Evolutionary conservation across 2,797 vertebrate genomes (phyloP).

Genomic region (Bradypodion ventrale): DNA sequence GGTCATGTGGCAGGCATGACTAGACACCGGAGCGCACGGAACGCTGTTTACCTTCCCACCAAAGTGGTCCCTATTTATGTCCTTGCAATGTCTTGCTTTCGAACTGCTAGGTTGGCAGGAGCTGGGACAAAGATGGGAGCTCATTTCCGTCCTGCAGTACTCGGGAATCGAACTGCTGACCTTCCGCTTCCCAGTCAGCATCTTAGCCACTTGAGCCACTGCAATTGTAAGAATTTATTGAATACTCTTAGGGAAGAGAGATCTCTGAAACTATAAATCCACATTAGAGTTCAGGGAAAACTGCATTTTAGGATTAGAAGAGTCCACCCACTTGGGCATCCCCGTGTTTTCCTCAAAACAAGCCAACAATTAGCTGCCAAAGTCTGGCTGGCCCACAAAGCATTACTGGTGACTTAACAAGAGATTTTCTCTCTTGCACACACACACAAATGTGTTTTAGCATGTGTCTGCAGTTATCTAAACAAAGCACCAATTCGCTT

Average conservation of each 20-base stretch:
- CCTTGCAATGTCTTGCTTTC: too few species aligned
- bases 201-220: too few species aligned
- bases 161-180: too few species aligned
- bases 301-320: background rate
- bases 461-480: background rate
- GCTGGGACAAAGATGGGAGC: too few species aligned
- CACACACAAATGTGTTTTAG: background rate
- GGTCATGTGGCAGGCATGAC: too few species aligned
- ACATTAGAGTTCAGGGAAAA: background rate
- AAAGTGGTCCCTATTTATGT: too few species aligned
- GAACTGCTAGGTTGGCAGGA: too few species aligned
- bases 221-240: background rate
- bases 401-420: background rate
- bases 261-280: background rate
- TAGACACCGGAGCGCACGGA: too few species aligned
- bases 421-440: background rate
- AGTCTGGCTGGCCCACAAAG: background rate
- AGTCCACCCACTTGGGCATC: background rate
- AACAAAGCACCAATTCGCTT: background rate
- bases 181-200: too few species aligned
- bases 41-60: too few species aligned
- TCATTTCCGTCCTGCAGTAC: too few species aligned
- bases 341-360: background rate
- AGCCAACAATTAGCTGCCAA: background rate
- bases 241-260: background rate